A percentile compares a stretch with the other conserved stretches of the same genome.
These are phyloP conservation scores for Argya squamiceps DNA, from an alignment of 2,797 vertebrate species.

Conservation along the genomic window DNA sequence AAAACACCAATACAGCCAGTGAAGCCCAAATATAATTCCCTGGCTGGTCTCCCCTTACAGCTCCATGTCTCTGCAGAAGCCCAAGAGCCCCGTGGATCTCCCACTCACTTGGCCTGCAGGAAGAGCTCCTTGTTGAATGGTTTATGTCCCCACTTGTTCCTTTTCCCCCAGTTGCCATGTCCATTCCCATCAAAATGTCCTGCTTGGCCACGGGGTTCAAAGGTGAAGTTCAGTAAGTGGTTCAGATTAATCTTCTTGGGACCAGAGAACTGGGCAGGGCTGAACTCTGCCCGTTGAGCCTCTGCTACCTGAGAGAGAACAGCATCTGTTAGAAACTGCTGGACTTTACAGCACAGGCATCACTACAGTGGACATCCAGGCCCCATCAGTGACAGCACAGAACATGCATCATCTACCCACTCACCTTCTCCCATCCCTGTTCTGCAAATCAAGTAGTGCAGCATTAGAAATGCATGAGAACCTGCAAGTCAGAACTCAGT, in stretches of 20 bases:
- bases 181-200: constrained; percentile 84
- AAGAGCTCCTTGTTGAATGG: constrained; percentile 99
- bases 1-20: neutral
- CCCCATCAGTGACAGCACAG: neutral
- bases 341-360: neutral
- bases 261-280: constrained; percentile 97
- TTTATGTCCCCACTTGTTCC: constrained; percentile 98
- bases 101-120: constrained; percentile 95
- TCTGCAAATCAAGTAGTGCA: constrained; percentile 14
- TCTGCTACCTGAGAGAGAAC: constrained; percentile 90
- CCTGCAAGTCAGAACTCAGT: constrained; percentile 9
- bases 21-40: neutral
- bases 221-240: constrained; percentile 98
- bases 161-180: constrained; percentile 90
- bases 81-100: neutral
- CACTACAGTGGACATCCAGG: neutral
- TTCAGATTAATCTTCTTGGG: constrained; percentile 98
- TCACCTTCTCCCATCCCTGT: neutral
- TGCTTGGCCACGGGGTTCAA: constrained; percentile 92
- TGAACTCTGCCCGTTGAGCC: constrained; percentile 95
- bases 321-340: constrained; percentile 10
- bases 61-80: neutral
- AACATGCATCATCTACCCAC: neutral
- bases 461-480: neutral
- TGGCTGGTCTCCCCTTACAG: neutral